Conservation (phyloP, 2,888 invertebrate genomes). For the Philonicus albiceps region DNA sequence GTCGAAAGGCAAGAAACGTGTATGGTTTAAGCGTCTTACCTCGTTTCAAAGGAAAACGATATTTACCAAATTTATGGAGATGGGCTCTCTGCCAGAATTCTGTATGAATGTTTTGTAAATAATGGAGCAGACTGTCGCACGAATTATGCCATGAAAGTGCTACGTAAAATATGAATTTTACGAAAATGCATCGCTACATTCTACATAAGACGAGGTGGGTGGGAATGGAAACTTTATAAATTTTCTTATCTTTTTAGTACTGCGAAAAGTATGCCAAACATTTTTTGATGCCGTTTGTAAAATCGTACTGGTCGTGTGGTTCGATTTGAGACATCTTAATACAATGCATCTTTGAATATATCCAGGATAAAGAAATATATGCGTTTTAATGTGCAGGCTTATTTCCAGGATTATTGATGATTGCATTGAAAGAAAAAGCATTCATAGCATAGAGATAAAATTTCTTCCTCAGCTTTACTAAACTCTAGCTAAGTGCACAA, state of each 20-base stretch:
- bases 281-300: background rate
- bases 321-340: background rate
- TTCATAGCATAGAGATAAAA: too few species aligned
- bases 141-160: background rate
- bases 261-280: background rate
- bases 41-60: constrained; percentile 1
- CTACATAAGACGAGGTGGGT: background rate
- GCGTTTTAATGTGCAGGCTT: too few species aligned
- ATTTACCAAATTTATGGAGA: constrained; percentile 25
- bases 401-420: too few species aligned
- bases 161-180: constrained; percentile 6
- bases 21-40: constrained; percentile 23
- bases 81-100: background rate
- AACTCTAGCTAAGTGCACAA: too few species aligned
- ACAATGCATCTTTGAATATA: too few species aligned
- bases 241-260: background rate
- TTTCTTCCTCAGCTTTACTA: too few species aligned
- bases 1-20: background rate
- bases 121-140: background rate
- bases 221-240: background rate
- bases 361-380: too few species aligned
- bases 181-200: background rate
- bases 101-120: constrained; percentile 22
- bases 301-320: background rate
- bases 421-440: too few species aligned